These are phyloP conservation scores for Sinocyclocheilus rhinocerous DNA, from an alignment of 2,113 vertebrate species.

Conservation along the genomic window DNA sequence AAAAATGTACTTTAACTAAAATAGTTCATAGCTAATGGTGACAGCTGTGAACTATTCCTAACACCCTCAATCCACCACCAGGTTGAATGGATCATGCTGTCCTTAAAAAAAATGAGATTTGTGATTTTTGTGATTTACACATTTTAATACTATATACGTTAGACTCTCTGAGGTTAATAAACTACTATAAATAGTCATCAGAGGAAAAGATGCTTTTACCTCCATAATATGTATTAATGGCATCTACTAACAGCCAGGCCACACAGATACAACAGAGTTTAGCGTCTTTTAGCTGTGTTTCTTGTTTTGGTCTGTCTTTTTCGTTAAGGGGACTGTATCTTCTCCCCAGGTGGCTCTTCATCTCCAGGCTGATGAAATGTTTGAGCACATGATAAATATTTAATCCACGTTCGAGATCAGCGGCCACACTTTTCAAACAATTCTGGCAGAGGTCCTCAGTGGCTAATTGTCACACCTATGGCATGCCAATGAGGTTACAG, in stretches of 20 bases:
- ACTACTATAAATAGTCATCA: background rate
- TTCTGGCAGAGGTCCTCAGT: slow-evolving; percentile 47
- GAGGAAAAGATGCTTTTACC: background rate
- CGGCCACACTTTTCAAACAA: slow-evolving; percentile 50
- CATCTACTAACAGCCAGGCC: background rate
- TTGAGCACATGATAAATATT: slow-evolving; percentile 52
- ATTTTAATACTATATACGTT: background rate
- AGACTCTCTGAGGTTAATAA: background rate
- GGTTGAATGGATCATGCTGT: background rate
- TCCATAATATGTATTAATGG: background rate
- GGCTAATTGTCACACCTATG: slow-evolving; percentile 52
- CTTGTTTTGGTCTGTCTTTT: background rate
- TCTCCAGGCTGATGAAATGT: slow-evolving; percentile 36
- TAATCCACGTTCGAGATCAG: slow-evolving; percentile 44
- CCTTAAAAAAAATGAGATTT: slow-evolving; percentile 2
- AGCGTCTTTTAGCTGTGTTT: background rate
- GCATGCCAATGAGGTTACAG: slow-evolving; percentile 50
- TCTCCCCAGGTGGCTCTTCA: slow-evolving; percentile 10
- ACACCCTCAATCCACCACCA: slow-evolving; percentile 3
- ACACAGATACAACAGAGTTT: background rate
- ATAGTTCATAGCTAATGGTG: slow-evolving; percentile 27
- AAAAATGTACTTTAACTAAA: slow-evolving; percentile 33
- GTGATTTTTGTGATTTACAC: background rate
- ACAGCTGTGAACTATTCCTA: slow-evolving; percentile 13
- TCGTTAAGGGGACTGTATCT: slow-evolving; percentile 12